Conservation (phyloP, 1,140 invertebrate genomes). For the Mamestra configurata region DNA sequence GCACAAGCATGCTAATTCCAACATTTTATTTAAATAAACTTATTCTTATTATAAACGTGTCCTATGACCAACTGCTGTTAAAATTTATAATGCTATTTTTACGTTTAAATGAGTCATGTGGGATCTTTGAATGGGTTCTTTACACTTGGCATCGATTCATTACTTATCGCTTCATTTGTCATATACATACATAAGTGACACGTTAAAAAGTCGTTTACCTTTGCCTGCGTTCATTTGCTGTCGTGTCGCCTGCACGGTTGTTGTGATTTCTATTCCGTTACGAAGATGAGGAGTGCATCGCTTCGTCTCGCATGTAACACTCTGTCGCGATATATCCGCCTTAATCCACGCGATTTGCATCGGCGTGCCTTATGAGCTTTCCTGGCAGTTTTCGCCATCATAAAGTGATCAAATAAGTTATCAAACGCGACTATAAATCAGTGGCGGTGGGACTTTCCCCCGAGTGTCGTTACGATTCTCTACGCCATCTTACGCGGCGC, state of each 20-base stretch:
- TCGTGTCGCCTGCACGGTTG: conserved; percentile 61
- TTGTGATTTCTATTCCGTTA: conserved; percentile 77
- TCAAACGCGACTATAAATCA: conserved; percentile 81
- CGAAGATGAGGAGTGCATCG: conserved; percentile 62
- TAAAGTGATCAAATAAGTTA: conserved; percentile 86
- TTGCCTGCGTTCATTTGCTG: conserved; percentile 56
- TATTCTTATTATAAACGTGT: conserved; percentile 84
- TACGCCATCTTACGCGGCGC: conserved; percentile 69
- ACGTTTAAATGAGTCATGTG: conserved; percentile 79
- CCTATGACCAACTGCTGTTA: conserved; percentile 74
- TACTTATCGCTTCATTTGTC: conserved; percentile 61
- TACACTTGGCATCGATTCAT: conserved; percentile 66
- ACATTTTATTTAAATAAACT: conserved; percentile 86
- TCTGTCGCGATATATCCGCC: conserved; percentile 73
- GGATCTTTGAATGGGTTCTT: conserved; percentile 72
- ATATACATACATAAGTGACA: conserved; percentile 52
- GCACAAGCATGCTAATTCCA: conserved; percentile 79
- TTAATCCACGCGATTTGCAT: conserved; percentile 79
- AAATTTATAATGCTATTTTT: conserved; percentile 85
- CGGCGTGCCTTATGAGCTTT: conserved; percentile 79
- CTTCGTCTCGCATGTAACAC: conserved; percentile 69
- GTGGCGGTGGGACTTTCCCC: conserved; percentile 75
- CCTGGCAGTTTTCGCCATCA: conserved; percentile 82
- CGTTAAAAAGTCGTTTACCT: conserved; percentile 69
- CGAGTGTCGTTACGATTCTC: conserved; percentile 79